Evolutionary conservation across 1,140 invertebrate species (phyloP).

Genomic region (Macrosteles quadrilineatus): DNA sequence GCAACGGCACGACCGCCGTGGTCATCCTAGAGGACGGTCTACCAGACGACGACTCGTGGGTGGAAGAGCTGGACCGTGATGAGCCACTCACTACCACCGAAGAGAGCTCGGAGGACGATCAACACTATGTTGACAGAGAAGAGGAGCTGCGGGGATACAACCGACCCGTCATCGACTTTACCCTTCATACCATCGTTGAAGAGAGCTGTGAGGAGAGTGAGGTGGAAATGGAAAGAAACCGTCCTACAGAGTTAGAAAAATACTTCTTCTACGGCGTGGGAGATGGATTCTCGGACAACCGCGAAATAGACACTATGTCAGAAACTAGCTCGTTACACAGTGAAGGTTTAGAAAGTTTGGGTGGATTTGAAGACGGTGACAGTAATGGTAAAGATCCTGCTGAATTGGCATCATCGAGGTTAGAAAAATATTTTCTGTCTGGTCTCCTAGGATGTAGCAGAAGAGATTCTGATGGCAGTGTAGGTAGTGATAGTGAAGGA

Average conservation of each 20-base stretch:
- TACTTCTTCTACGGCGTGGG: conserved; percentile 88
- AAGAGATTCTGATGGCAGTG: conserved; percentile 79
- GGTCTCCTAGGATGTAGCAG: conserved; percentile 80
- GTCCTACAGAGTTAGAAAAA: conserved; percentile 79
- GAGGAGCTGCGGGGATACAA: conserved; percentile 76
- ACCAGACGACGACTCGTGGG: conserved; percentile 85
- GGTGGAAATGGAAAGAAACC: conserved; percentile 59
- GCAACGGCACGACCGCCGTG: conserved; percentile 64
- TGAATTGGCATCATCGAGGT: conserved; percentile 78
- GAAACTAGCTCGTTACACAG: conserved; percentile 87
- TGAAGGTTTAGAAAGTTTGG: conserved; percentile 72
- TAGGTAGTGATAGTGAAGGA: conserved; percentile 77
- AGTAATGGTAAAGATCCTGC: conserved; percentile 55
- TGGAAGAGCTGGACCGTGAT: conserved; percentile 76
- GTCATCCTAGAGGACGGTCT: conserved; percentile 79
- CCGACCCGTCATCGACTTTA: conserved; percentile 80
- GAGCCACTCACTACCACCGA: conserved; percentile 56
- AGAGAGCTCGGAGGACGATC: conserved; percentile 58
- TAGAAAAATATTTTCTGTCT: conserved; percentile 89
- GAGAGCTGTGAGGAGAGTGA: conserved; percentile 92
- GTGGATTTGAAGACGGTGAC: conserved; percentile 54
- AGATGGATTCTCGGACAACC: conserved; percentile 62
- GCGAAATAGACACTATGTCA: conserved; percentile 71
- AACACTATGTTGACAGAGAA: conserved; percentile 52
- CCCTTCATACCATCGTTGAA: conserved; percentile 90